These are phyloP conservation scores for Steromphala cineraria DNA, from an alignment of 2,888 invertebrate species.

Conservation along the genomic window DNA sequence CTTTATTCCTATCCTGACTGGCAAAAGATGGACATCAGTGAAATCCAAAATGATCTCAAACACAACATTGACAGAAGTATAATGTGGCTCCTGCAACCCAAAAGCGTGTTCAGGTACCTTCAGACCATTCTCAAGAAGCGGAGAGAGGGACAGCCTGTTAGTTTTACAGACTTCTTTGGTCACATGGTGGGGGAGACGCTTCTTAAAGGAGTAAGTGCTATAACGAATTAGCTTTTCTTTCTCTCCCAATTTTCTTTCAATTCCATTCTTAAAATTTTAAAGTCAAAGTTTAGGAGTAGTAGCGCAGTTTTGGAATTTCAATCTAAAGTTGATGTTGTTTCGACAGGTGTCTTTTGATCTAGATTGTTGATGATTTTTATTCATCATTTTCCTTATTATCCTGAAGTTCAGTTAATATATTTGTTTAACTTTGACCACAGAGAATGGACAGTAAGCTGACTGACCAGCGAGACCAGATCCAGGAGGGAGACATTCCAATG, in stretches of 20 bases:
- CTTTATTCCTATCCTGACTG: slow-evolving; percentile 76
- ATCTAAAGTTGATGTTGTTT: no score
- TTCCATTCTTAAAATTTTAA: background rate
- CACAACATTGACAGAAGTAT: slow-evolving; percentile 72
- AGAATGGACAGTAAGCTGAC: slow-evolving; percentile 70
- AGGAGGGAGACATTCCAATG: slow-evolving; percentile 72
- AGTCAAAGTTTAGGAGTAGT: no score
- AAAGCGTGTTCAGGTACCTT: slow-evolving; percentile 68
- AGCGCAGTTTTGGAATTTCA: no score
- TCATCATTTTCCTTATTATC: no score
- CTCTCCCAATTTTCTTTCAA: background rate
- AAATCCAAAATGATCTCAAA: slow-evolving; percentile 73
- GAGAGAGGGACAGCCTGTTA: slow-evolving; percentile 75
- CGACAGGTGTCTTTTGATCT: no score
- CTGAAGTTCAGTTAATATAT: no score
- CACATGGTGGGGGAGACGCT: slow-evolving; percentile 76
- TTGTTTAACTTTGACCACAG: slow-evolving; percentile 46
- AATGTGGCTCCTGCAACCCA: slow-evolving; percentile 69
- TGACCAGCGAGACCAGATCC: slow-evolving; percentile 72
- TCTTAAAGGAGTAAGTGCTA: slow-evolving; percentile 71
- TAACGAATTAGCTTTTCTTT: no score
- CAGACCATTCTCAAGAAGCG: slow-evolving; percentile 72
- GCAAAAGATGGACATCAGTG: slow-evolving; percentile 71
- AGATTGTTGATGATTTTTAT: no score
- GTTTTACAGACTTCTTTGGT: slow-evolving; percentile 77